Base-by-base conservation (phyloP, 2,888 invertebrate genomes). In the Lepidocyrtoides sp. region DNA sequence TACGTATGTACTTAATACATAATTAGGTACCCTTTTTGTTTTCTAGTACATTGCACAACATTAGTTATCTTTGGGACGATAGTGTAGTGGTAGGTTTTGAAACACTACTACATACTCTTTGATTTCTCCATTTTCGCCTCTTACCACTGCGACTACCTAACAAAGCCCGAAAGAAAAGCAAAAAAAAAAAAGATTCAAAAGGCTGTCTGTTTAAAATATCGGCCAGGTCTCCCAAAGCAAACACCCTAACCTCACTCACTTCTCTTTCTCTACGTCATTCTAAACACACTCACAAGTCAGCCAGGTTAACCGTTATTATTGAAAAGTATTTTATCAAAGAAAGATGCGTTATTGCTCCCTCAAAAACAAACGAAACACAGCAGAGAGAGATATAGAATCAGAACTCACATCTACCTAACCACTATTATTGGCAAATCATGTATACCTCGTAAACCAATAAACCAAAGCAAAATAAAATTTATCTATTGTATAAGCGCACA, bases 351-450 rank as follows among this genome's bases (percentile, higher is more conserved):
- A 32, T 60, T 60, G 77, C n/a, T 17, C 0, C 12, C 17, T 32
- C 5, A 51, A 82, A 83, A 79, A 66, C 83, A 83, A 83, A 66
- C 17, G 81, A 82, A 82, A 44, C 14, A 5, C 14, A 44, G 63
- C 66, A 12, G 36, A 60, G 44, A 81, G 29, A 79, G 32, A 75
- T 5, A 60, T 17, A 60, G 20, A 4, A 1, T 2, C 3, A 60
- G 17, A 4, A 23, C 57, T 60, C n/a, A n/a, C n/a, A n/a, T n/a
- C n/a, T n/a, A n/a, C n/a, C n/a, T n/a, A n/a, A n/a, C n/a, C n/a
- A n/a, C n/a, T n/a, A n/a, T n/a, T n/a, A n/a, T n/a, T n/a, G n/a
- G n/a, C n/a, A n/a, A n/a, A n/a, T n/a, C n/a, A n/a, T n/a, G n/a
- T n/a, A n/a, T n/a, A n/a, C n/a, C n/a, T n/a, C n/a, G n/a, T n/a